A percentile compares a stretch with the other conserved stretches of the same genome.
Conservation (phyloP, 2,113 vertebrate species). For the Cavia porcellus region DNA sequence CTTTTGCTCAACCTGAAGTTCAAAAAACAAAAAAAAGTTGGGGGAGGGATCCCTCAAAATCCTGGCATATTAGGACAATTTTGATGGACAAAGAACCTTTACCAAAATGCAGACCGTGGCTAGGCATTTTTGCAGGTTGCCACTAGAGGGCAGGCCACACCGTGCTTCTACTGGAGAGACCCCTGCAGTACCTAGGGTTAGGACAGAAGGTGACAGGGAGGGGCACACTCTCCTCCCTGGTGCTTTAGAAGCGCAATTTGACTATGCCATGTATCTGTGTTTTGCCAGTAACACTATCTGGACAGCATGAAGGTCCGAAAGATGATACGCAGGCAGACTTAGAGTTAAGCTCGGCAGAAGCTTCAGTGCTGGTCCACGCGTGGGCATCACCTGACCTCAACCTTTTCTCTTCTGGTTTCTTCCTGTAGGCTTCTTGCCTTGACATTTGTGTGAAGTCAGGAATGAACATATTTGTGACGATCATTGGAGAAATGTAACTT, state of each 20-base stretch:
- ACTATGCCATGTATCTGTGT: not conserved
- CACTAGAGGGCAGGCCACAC: conserved; percentile 62
- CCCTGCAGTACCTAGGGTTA: not conserved
- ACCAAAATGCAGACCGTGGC: not conserved
- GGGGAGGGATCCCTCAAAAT: not conserved
- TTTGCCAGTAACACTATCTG: not conserved
- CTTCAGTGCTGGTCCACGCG: not conserved
- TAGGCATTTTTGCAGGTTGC: not conserved
- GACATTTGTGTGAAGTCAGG: not conserved
- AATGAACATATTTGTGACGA: not conserved
- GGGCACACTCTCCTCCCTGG: not conserved
- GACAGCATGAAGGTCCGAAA: not conserved
- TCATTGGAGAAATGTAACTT: not conserved
- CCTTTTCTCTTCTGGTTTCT: not conserved
- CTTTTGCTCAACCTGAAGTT: not conserved
- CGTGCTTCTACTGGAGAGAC: not conserved
- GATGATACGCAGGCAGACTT: not conserved
- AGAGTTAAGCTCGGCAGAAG: not conserved
- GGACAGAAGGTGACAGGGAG: rapidly evolving
- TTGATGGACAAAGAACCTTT: not conserved
- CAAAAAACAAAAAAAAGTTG: not conserved
- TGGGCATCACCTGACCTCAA: not conserved
- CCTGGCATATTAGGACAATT: not conserved
- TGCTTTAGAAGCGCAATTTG: not conserved
- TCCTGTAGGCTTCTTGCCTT: not conserved